Base-by-base conservation (phyloP, 35 echinoderm and acorn worm genomes). In the Strongylocentrotus purpuratus region DNA sequence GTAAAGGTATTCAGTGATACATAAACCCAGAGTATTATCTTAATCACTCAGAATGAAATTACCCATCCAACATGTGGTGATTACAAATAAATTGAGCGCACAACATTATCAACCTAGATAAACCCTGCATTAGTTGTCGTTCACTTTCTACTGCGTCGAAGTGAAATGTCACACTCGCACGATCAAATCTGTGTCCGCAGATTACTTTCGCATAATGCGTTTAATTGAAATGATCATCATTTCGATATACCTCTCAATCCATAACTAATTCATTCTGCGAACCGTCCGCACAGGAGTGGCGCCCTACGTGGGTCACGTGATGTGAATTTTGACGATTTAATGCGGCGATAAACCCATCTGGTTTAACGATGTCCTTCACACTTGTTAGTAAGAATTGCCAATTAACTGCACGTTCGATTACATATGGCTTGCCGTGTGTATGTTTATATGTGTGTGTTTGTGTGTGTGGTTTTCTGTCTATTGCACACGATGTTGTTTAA, bases 361-460 rank as follows among this genome's bases (percentile, higher is more conserved):
- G 65, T 78, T 78, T 78, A 78, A 78, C 25, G 65, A 78, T 78
- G 28, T 78, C 65, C 65, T 78, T 78, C 65, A 78, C 65, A 78
- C 65, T 78, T 78, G 65, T 78, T 78, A 78, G 65, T 28, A 18
- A 28, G 65, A 78, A 22, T 78, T n/a, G 28, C 22, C 65, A 78
- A 78, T 78, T 78, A 78, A 78, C 65, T 7, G 25, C 65, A 78
- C 65, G 65, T 78, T 78, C 65, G 28, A 78, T 78, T 78, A 18
- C 65, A 78, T 0, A 22, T 28, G 20, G 65, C 22, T 22, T 78
- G 28, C 25, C 7, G 65, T 18, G 25, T 78, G 65, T 71, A 58
- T 15, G 15, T 58, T 9, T 59, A 59, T 59, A 59, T 59, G 52
- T 14, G 11, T 17, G 52, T 59, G 52, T 59, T 5, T 11, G 52